Percentiles rank a stretch among this genome's conserved stretches.
phyloP scores from a whole-genome alignment of 2,797 vertebrate species.

The Artibeus jamaicensis region DNA sequence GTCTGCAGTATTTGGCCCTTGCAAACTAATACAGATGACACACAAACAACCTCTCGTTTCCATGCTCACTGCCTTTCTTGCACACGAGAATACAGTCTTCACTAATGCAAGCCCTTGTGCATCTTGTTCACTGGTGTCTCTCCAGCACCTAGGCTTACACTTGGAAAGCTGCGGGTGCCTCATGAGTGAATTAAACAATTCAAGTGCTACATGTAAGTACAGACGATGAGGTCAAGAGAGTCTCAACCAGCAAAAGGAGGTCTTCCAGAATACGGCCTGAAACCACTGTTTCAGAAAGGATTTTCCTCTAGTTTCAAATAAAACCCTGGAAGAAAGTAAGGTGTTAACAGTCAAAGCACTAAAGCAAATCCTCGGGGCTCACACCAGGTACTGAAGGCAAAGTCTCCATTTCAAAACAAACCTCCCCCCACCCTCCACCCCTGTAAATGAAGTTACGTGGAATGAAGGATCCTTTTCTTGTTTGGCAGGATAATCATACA shows the following conservation, averaged over 20 bases:
- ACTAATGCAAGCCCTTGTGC: neutral
- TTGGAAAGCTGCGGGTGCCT: neutral
- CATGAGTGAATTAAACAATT: neutral
- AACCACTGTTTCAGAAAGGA: neutral
- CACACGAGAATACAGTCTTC: neutral
- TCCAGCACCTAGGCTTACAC: neutral
- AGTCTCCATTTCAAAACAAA: conserved; percentile 53
- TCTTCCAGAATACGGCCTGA: neutral
- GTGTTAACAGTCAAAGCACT: conserved; percentile 13
- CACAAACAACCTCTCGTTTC: too few relatives aligned
- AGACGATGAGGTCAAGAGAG: neutral
- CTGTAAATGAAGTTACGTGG: conserved; percentile 54
- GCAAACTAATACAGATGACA: neutral
- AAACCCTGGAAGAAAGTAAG: conserved; percentile 65
- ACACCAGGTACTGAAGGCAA: neutral
- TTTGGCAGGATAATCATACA: conserved; percentile 54
- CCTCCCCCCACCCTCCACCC: neutral
- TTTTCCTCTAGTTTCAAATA: conserved; percentile 42
- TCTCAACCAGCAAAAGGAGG: neutral
- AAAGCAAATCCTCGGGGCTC: conserved; percentile 9
- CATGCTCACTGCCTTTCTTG: neutral
- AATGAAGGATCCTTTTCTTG: conserved; percentile 27
- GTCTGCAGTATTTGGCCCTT: neutral
- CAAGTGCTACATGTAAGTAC: neutral
- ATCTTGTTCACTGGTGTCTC: neutral